Evolutionary conservation across 2,888 invertebrate species (phyloP), one percentile per base, ranked within the genome.

Genomic region (Conus canariensis): DNA sequence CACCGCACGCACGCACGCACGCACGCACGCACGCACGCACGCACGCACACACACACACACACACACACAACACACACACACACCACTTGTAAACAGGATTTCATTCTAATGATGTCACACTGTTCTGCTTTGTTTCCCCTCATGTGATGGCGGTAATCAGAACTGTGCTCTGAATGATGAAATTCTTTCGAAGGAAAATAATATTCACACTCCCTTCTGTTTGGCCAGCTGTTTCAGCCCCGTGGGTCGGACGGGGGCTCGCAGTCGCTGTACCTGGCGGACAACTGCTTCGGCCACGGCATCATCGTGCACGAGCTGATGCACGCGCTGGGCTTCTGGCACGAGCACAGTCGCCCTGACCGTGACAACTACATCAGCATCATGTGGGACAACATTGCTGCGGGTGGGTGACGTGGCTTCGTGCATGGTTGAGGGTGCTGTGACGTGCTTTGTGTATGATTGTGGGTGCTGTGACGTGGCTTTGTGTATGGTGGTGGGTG

Each of bases 151-250:
- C 64, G 64, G 16, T 7, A 64, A 16, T 14, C 16, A 64, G 10
- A 16, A 64, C 64, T 14, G 16, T 16, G 64, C 16, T 64, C 64
- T 64, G 16, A 45, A 45, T 45, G 45, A 45, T 45, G 45, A 3
- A 45, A 45, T 2, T 45, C 45, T 3, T 45, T 45, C 45, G 45
- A 45, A 4, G 45, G 45, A 45, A 45, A 45, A 45, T 45, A 45
- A 45, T 45, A 1, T 16, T 16, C 64, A 1, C 56, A 3, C 45
- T 56, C 14, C 45, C 22, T 25, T 22, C 93, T 83, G 16, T 77
- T n/a, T 30, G n/a, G 4, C 7, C 87, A 94, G 98, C 22, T 98
- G 98, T 95, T 98, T 98, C 97, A 98, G 98, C 0, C 98, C 97
- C 94, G 97, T 98, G 5, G 98, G 98, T 0, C 97, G 97, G 93